Percentiles rank a stretch among this genome's conserved stretches.
phyloP scores from a whole-genome alignment of 1,140 invertebrate species.

The Pachypeltis micranthus region DNA sequence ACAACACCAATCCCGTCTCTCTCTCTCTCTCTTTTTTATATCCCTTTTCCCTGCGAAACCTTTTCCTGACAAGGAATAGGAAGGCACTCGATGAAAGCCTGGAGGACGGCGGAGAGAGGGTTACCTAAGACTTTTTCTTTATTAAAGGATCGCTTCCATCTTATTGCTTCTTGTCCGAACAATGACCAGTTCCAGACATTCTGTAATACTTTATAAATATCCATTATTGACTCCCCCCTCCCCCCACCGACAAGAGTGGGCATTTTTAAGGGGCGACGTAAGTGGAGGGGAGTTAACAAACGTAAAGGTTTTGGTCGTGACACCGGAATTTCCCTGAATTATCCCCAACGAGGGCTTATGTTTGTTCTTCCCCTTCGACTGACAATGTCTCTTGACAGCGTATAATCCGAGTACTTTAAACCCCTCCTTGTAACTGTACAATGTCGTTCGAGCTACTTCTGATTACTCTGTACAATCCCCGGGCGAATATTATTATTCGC shows the following conservation, averaged over 20 bases:
- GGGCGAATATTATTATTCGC: too few relatives aligned
- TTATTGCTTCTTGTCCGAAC: background rate
- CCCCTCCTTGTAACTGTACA: too few relatives aligned
- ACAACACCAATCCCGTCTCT: background rate
- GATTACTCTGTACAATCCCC: too few relatives aligned
- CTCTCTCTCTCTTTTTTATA: background rate
- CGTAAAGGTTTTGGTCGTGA: too few relatives aligned
- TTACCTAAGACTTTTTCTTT: background rate
- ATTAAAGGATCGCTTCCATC: background rate
- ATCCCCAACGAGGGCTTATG: too few relatives aligned
- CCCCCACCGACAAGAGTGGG: background rate
- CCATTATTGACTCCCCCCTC: background rate
- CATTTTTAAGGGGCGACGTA: too few relatives aligned
- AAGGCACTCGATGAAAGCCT: background rate
- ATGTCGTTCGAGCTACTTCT: too few relatives aligned
- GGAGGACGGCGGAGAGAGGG: background rate
- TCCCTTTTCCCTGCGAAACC: background rate
- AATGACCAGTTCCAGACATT: background rate
- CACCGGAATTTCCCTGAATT: too few relatives aligned
- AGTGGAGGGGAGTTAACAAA: too few relatives aligned
- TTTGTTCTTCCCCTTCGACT: too few relatives aligned
- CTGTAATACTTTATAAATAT: background rate
- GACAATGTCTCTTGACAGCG: too few relatives aligned
- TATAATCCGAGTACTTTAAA: too few relatives aligned
- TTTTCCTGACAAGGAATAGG: background rate